Conservation (phyloP, 35 echinoderm and acorn worm genomes). For the Hemicentrotus pulcherrimus region DNA sequence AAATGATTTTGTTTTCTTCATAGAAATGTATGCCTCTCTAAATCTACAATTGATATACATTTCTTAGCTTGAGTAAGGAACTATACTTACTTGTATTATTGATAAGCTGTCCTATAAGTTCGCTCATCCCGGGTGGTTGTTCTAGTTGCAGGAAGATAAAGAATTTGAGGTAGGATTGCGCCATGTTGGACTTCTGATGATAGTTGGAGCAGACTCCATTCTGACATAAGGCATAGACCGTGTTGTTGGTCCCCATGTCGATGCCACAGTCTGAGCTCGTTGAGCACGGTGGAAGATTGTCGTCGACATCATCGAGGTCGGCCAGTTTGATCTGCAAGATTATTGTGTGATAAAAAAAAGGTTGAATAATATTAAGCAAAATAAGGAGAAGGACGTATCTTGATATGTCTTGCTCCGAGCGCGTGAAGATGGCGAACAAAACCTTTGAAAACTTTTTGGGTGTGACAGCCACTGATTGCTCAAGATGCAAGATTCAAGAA, state of each 20-base stretch:
- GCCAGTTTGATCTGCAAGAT: conserved; percentile 65
- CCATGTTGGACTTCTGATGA: conserved; percentile 53
- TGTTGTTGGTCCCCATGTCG: conserved; percentile 13
- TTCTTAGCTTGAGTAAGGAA: neutral
- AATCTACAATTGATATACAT: too few relatives aligned
- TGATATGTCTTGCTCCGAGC: neutral
- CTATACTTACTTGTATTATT: conserved; percentile 69
- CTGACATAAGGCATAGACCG: conserved; percentile 34
- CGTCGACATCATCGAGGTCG: conserved; percentile 72
- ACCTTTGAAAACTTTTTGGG: too few relatives aligned
- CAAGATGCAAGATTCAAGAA: too few relatives aligned
- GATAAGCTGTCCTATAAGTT: conserved; percentile 47
- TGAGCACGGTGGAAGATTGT: conserved; percentile 43
- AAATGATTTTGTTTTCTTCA: too few relatives aligned
- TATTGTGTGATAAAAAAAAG: neutral
- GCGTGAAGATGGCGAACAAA: too few relatives aligned
- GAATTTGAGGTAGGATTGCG: conserved; percentile 55
- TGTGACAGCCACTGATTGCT: too few relatives aligned
- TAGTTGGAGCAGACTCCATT: conserved; percentile 49
- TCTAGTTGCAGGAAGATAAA: conserved; percentile 59
- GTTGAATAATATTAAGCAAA: neutral
- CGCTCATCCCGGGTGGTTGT: conserved; percentile 37
- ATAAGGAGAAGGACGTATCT: neutral
- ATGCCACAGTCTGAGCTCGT: conserved; percentile 43
- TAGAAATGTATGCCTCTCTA: too few relatives aligned